phyloP scores from a whole-genome alignment of 2,797 vertebrate genomes.

The Mus caroli region DNA sequence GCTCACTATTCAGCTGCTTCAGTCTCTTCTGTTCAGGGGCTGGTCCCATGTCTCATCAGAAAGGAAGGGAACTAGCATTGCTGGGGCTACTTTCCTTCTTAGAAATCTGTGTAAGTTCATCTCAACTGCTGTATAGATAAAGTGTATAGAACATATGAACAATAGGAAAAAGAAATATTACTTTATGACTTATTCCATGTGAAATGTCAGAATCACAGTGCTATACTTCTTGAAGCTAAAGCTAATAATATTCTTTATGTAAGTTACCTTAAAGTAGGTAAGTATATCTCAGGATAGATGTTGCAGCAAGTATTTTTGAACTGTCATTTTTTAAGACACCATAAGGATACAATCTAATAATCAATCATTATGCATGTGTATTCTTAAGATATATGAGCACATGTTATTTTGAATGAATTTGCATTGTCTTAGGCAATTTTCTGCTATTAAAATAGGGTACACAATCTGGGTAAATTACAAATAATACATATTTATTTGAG shows the following conservation, averaged over 20 bases:
- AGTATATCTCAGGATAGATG: not conserved
- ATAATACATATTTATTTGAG: not conserved
- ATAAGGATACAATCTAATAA: not conserved
- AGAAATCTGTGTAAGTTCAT: slow-evolving; percentile 45
- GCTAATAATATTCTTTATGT: not conserved
- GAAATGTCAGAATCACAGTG: slow-evolving; percentile 17
- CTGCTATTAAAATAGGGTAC: not conserved
- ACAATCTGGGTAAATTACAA: not conserved
- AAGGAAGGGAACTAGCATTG: not conserved
- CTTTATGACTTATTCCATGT: slow-evolving; percentile 17
- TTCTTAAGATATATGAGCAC: not conserved
- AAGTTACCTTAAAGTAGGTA: slow-evolving; percentile 8
- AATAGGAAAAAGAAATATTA: slow-evolving; percentile 15
- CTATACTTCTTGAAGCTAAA: slow-evolving; percentile 33
- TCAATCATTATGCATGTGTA: not conserved
- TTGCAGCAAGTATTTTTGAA: slow-evolving; percentile 26
- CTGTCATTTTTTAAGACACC: slow-evolving; percentile 19
- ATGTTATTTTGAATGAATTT: slow-evolving; percentile 19
- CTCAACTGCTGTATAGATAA: not conserved
- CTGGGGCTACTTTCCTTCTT: not conserved
- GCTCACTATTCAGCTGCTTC: not conserved
- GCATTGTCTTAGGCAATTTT: not conserved
- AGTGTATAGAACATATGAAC: not conserved
- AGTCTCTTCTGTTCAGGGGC: not conserved
- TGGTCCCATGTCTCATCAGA: slow-evolving; percentile 9